Percentiles rank a stretch among this genome's conserved stretches.
phyloP scores from a whole-genome alignment of 2,888 invertebrate genomes.

The Dicranocentrus wangi region DNA sequence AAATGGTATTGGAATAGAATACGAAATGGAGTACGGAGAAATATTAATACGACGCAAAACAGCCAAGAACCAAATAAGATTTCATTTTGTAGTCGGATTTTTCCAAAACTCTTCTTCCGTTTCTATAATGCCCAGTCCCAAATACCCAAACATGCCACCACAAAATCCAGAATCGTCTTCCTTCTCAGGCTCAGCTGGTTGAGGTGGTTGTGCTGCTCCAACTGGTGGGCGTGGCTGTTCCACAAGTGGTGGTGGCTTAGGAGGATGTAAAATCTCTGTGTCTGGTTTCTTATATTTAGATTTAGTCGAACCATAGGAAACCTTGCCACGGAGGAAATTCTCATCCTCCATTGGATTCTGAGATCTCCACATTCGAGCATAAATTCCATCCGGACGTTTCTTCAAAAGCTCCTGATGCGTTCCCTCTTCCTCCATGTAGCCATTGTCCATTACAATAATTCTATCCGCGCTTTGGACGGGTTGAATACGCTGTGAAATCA shows the following conservation, averaged over 20 bases:
- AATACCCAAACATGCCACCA: neutral
- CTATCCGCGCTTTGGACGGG: constrained; percentile 50
- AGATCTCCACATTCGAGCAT: constrained; percentile 46
- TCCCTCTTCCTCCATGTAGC: constrained; percentile 53
- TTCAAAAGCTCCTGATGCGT: constrained; percentile 46
- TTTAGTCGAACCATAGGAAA: neutral
- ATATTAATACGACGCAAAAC: no score
- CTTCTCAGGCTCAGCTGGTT: neutral
- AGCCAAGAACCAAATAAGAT: no score
- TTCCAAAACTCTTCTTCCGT: no score
- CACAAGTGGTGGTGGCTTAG: no score
- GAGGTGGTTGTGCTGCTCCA: neutral
- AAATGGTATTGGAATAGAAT: no score
- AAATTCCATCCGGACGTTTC: constrained; percentile 19
- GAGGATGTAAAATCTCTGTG: no score
- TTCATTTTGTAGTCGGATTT: no score
- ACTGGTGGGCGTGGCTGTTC: neutral
- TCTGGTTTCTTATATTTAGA: neutral
- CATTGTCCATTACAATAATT: constrained; percentile 60
- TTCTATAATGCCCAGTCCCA: constrained; percentile 13
- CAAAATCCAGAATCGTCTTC: neutral
- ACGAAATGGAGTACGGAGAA: no score
- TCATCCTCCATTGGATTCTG: constrained; percentile 59
- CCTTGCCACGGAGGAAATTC: constrained; percentile 40
- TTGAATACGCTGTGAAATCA: constrained; percentile 53